Evolutionary conservation across 2,797 vertebrate genomes (phyloP).

Genomic region (Cheirogaleus major): DNA sequence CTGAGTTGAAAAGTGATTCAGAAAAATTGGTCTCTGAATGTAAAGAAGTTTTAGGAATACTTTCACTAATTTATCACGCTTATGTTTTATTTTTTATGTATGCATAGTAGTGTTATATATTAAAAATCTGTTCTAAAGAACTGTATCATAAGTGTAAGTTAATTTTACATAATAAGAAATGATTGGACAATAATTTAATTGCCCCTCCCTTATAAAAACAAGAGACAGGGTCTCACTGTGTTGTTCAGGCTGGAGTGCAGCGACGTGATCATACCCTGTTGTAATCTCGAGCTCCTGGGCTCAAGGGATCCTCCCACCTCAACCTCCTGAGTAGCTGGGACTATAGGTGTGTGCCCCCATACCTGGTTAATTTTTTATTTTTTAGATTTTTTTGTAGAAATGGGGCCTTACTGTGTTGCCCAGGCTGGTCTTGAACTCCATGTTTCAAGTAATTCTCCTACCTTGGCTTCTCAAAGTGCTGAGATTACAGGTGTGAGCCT

Average conservation of each 20-base stretch:
- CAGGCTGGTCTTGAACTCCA: not conserved
- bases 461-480: not conserved
- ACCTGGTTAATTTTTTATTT: not conserved
- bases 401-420: no score
- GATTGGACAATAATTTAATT: not conserved
- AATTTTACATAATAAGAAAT: constrained; percentile 44
- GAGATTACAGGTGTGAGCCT: not conserved
- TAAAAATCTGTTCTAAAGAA: constrained; percentile 48
- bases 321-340: not conserved
- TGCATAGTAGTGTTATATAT: not conserved
- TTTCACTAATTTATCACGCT: not conserved
- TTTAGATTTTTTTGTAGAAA: no score
- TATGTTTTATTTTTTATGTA: constrained; percentile 17
- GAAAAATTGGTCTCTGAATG: not conserved
- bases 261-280: not conserved
- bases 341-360: not conserved
- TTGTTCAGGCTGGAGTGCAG: not conserved
- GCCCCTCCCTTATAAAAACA: not conserved
- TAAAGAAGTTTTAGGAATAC: constrained; percentile 50
- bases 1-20: not conserved
- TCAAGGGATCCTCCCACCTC: not conserved
- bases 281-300: not conserved
- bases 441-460: not conserved
- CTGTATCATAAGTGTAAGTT: not conserved
- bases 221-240: not conserved